Evolutionary conservation across 2,888 invertebrate genomes (phyloP).

Genomic region (Hetaerina titia): DNA sequence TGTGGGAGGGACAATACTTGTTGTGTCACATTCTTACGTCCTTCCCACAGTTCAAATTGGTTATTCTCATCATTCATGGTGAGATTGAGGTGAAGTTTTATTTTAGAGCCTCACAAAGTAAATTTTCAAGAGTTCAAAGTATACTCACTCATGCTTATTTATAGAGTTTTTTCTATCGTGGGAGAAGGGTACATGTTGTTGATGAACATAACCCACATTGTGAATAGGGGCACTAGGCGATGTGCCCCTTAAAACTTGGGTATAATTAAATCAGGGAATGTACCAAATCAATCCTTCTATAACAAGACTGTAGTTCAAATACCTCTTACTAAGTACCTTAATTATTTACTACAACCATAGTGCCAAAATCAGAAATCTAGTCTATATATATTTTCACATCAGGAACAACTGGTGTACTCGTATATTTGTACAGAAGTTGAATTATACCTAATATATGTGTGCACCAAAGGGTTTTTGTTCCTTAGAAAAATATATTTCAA

Average conservation of each 20-base stretch:
- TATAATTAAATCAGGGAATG: slow-evolving; percentile 64
- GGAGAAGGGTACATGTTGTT: slow-evolving; percentile 38
- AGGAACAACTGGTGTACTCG: slow-evolving; percentile 62
- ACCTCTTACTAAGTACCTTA: slow-evolving; percentile 67
- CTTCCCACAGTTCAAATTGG: slow-evolving; percentile 9
- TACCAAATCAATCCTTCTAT: slow-evolving; percentile 63
- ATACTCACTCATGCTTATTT: slow-evolving; percentile 25
- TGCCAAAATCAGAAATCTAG: slow-evolving; percentile 67
- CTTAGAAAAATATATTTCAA: slow-evolving; percentile 58
- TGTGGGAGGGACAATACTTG: slow-evolving; percentile 42
- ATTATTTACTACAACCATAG: slow-evolving; percentile 64
- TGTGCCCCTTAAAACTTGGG: slow-evolving; percentile 53
- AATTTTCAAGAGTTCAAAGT: slow-evolving; percentile 44
- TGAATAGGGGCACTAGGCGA: slow-evolving; percentile 43
- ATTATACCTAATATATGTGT: slow-evolving; percentile 58
- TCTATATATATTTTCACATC: slow-evolving; percentile 64
- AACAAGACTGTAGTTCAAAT: slow-evolving; percentile 63
- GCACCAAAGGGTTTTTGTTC: slow-evolving; percentile 65
- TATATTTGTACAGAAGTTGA: slow-evolving; percentile 65
- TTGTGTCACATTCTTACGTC: slow-evolving; percentile 41
- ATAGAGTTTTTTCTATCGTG: slow-evolving; percentile 28
- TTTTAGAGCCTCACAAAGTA: slow-evolving; percentile 20
- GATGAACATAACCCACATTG: background rate
- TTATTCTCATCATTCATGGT: background rate
- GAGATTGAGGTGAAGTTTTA: slow-evolving; percentile 22